phyloP scores from a whole-genome alignment of 1,140 invertebrate species.

The Pseudomyrmex pallidus region DNA sequence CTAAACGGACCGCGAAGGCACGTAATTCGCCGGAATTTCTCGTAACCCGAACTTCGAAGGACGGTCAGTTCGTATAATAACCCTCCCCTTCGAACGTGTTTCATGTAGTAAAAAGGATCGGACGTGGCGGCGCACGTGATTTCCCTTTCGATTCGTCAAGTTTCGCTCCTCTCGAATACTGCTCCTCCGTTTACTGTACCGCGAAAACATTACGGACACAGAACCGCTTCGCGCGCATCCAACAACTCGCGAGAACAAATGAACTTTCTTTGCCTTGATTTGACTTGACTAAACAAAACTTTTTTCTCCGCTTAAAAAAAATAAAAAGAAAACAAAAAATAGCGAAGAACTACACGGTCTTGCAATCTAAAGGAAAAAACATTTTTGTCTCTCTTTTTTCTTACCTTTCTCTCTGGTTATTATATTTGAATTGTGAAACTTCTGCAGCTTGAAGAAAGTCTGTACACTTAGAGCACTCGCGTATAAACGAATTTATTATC shows the following conservation, averaged over 20 bases:
- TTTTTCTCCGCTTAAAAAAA: background rate
- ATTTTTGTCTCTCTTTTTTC: too few species aligned
- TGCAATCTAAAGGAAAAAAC: too few species aligned
- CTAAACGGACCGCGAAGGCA: slow-evolving; percentile 48
- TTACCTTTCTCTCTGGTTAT: too few species aligned
- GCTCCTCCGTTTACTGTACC: too few species aligned
- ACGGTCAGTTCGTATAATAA: slow-evolving; percentile 35
- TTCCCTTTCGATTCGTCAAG: slow-evolving; percentile 19
- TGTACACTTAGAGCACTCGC: too few species aligned
- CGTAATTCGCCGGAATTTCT: slow-evolving; percentile 25
- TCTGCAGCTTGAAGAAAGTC: too few species aligned
- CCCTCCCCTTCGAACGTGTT: slow-evolving; percentile 1
- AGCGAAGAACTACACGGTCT: too few species aligned
- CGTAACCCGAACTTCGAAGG: slow-evolving; percentile 31
- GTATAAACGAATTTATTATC: too few species aligned
- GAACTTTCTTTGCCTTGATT: background rate
- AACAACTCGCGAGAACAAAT: background rate
- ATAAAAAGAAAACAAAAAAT: background rate
- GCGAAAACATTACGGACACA: background rate
- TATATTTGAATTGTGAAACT: too few species aligned
- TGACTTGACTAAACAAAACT: background rate
- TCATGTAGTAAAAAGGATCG: slow-evolving; percentile 3
- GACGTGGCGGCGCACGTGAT: slow-evolving; percentile 14
- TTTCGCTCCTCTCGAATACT: too few species aligned
- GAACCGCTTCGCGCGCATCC: background rate